Evolutionary conservation across 2,113 vertebrate species (phyloP).

Genomic region (Pachycephala philippinensis): DNA sequence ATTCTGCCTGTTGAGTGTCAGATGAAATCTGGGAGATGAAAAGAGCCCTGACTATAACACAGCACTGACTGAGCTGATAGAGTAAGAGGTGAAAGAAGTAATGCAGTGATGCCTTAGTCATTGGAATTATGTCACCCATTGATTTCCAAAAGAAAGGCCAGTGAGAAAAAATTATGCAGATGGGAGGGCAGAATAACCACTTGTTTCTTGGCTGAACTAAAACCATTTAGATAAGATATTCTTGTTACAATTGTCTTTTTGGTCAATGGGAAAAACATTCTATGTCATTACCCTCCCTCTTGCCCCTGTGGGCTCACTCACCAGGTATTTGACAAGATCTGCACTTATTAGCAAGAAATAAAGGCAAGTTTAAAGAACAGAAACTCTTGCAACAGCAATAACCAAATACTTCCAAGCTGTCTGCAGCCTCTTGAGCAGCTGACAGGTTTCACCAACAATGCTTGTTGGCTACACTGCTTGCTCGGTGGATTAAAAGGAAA

Average conservation of each 20-base stretch:
- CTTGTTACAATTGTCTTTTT: not conserved
- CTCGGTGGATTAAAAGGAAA: not conserved
- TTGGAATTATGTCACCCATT: not conserved
- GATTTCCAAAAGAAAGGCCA: not conserved
- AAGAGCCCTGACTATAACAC: not conserved
- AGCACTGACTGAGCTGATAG: not conserved
- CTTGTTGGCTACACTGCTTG: not conserved
- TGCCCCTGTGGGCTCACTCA: not conserved
- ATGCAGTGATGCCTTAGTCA: not conserved
- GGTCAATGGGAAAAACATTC: not conserved
- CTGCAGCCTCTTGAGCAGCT: slow-evolving; percentile 2
- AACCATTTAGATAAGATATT: not conserved
- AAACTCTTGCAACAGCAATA: not conserved
- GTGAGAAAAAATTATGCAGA: not conserved
- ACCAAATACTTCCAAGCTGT: slow-evolving; percentile 12
- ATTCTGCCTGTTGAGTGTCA: not conserved
- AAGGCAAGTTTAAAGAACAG: not conserved
- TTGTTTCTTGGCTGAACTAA: not conserved
- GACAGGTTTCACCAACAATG: slow-evolving; percentile 15
- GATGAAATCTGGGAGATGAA: not conserved
- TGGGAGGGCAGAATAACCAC: not conserved
- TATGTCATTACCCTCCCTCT: not conserved
- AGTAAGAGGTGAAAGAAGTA: not conserved
- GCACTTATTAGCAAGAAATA: not conserved
- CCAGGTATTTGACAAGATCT: not conserved